These are phyloP conservation scores for Apamea anceps DNA, from an alignment of 2,888 invertebrate genomes.

Conservation along the genomic window DNA sequence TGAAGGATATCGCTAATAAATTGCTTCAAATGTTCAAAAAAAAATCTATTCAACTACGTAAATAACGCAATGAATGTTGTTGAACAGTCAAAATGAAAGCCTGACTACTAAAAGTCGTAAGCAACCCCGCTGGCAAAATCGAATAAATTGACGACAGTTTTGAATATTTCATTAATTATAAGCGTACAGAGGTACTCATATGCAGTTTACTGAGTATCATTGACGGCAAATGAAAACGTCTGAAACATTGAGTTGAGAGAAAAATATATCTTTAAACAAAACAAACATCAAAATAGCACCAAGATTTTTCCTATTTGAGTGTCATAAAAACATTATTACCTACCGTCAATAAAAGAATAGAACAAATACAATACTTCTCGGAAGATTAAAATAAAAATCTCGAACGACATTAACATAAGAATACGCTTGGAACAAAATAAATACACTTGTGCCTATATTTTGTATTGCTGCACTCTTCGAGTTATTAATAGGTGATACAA, in stretches of 20 bases:
- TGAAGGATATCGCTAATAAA: no score
- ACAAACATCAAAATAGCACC: background rate
- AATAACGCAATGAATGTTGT: no score
- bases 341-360: constrained; percentile 31
- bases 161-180: background rate
- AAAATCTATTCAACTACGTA: no score
- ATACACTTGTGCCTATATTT: constrained; percentile 12
- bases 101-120: no score
- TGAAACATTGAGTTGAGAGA: background rate
- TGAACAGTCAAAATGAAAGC: no score
- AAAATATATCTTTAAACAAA: background rate
- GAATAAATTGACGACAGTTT: background rate
- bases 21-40: no score
- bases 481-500: constrained; percentile 64
- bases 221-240: background rate
- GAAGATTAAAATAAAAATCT: constrained; percentile 44
- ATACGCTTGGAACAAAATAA: constrained; percentile 47
- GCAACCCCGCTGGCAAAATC: background rate
- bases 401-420: constrained; percentile 50
- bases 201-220: background rate
- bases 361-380: constrained; percentile 37
- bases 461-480: constrained; percentile 6
- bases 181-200: background rate
- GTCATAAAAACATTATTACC: constrained; percentile 40
- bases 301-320: background rate